Percentiles rank a stretch among this genome's conserved stretches.
phyloP scores from a whole-genome alignment of 1,140 invertebrate species.

The Aphelenchoides besseyi region DNA sequence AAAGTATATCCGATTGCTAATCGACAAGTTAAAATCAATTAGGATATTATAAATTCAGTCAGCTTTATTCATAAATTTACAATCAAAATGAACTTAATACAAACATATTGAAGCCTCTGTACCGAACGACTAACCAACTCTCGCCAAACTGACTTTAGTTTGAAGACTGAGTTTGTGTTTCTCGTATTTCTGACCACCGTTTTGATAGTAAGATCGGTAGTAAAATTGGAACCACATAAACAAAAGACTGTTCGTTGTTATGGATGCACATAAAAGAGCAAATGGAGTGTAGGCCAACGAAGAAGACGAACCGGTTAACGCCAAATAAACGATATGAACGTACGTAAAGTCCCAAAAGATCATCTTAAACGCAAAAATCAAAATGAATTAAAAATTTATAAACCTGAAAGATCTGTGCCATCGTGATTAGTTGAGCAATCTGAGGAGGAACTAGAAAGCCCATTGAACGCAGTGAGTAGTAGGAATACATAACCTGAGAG shows the following conservation, averaged over 20 bases:
- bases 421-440: constrained; percentile 5
- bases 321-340: not conserved
- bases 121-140: not conserved
- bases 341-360: not conserved
- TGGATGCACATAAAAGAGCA: not conserved
- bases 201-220: constrained; percentile 1
- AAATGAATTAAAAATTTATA: not conserved
- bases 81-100: not conserved
- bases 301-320: not conserved
- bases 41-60: not conserved
- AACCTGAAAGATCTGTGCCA: constrained; percentile 7
- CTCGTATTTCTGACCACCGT: not conserved
- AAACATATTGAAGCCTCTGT: not conserved
- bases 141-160: not conserved
- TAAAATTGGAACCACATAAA: constrained; percentile 10
- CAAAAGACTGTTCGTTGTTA: not conserved
- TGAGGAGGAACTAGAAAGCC: constrained; percentile 7
- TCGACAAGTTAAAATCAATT: not conserved
- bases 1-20: not conserved
- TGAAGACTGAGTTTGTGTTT: not conserved
- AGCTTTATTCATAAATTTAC: not conserved
- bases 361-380: constrained; percentile 9
- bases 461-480: constrained; percentile 1
- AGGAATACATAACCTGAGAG: not conserved
- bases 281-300: not conserved